phyloP scores from a whole-genome alignment of 1,140 invertebrate species.

The Papilio aristodemus region DNA sequence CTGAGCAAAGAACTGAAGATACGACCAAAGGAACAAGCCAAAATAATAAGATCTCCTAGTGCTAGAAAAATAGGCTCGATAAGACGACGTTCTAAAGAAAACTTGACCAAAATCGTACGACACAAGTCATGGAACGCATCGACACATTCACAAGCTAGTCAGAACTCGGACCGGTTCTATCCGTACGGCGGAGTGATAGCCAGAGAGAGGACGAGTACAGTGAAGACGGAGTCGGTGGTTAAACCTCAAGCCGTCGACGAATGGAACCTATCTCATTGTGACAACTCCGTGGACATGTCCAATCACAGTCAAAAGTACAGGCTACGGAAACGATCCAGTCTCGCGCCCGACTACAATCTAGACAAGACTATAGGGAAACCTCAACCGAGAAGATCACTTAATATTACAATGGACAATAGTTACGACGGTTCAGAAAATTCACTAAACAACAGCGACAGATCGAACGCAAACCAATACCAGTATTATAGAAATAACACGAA shows the following conservation, averaged over 20 bases:
- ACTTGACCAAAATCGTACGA: slow-evolving; percentile 71
- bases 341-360: slow-evolving; percentile 56
- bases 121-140: slow-evolving; percentile 76
- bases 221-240: slow-evolving; percentile 48
- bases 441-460: slow-evolving; percentile 57
- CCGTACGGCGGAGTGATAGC: slow-evolving; percentile 60
- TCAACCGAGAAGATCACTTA: slow-evolving; percentile 62
- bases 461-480: slow-evolving; percentile 44
- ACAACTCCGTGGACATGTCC: slow-evolving; percentile 52
- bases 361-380: slow-evolving; percentile 63
- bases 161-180: slow-evolving; percentile 65
- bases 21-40: slow-evolving; percentile 83
- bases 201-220: slow-evolving; percentile 55
- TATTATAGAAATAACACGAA: slow-evolving; percentile 53
- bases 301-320: slow-evolving; percentile 64
- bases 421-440: slow-evolving; percentile 62
- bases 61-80: slow-evolving; percentile 89
- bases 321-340: slow-evolving; percentile 62
- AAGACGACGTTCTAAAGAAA: slow-evolving; percentile 83
- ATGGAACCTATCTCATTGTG: slow-evolving; percentile 57
- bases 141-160: slow-evolving; percentile 59
- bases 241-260: slow-evolving; percentile 46
- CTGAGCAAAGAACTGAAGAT: slow-evolving; percentile 88
- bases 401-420: slow-evolving; percentile 56
- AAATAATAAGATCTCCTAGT: slow-evolving; percentile 89